Base-by-base conservation (phyloP, 1,140 invertebrate genomes). In the Lordiphosa stackelbergi region DNA sequence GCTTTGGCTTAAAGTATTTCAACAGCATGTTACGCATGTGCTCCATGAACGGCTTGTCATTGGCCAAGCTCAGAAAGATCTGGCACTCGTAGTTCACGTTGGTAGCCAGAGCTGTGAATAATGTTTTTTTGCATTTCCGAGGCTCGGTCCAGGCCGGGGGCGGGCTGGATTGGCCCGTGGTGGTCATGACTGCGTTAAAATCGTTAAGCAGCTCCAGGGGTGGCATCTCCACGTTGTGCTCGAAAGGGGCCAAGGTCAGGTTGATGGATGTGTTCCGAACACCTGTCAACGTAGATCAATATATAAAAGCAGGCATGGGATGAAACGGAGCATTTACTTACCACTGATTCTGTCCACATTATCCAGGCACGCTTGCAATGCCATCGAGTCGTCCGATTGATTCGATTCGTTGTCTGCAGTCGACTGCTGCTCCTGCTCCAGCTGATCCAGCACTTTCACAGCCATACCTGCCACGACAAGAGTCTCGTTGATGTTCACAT, bases 41-140 rank as follows among this genome's bases (percentile, higher is more conserved):
- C 8, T 89, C 77, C 5, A 92, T 64, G 2, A 68, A 28, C 75
- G 89, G 36, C 63, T 86, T 57, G 49, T 88, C 90, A 62, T 58
- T 64, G n/a, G 88, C 56, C 31, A 89, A 85, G 58, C 90, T 89
- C 2, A 93, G 53, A 69, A 91, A 92, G 19, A 93, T 85, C 5
- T 85, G 63, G 12, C 89, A 89, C 13, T 91, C 74, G 24, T 90
- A 78, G 69, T 91, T 91, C 1, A 94, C 89, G 58, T 92, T 90
- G 4, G 92, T 92, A 11, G 88, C 73, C 6, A 78, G 43, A 0
- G 81, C 90, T 0, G 85, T 78, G 56, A 93, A 92, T 38, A 90
- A 65, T 12, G 62, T 75, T 40, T 66, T 73, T 0, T 64, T 56
- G 11, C 89, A 75, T 5, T 48, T 16, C 3, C 83, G 69, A 0